Conservation (phyloP, 2,888 invertebrate genomes). For the Parascotia fuliginaria region DNA sequence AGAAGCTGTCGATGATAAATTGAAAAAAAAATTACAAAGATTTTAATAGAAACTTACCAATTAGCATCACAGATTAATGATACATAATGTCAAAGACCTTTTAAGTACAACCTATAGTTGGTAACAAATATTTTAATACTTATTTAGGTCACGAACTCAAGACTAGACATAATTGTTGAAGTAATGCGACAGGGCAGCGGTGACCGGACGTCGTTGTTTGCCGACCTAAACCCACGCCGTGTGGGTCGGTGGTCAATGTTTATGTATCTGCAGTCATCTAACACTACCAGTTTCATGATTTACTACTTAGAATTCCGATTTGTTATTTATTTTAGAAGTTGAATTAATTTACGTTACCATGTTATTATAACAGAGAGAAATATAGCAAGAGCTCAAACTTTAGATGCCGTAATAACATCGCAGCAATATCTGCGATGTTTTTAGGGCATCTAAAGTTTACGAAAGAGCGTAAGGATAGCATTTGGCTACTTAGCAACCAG, state of each 20-base stretch:
- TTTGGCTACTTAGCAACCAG: too few species aligned
- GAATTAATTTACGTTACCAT: not conserved
- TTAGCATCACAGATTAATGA: too few species aligned
- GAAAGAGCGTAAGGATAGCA: too few species aligned
- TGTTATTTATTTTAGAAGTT: not conserved
- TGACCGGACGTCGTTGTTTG: slow-evolving; percentile 80
- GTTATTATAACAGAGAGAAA: not conserved
- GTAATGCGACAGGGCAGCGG: slow-evolving; percentile 57
- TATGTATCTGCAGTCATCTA: slow-evolving; percentile 27
- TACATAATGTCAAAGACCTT: too few species aligned
- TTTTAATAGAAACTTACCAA: too few species aligned
- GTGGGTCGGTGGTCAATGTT: slow-evolving; percentile 57
- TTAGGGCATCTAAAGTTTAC: too few species aligned
- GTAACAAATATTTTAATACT: slow-evolving; percentile 31
- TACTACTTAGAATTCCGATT: not conserved
- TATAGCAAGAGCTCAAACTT: too few species aligned
- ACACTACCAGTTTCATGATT: slow-evolving; percentile 29
- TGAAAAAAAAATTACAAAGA: too few species aligned
- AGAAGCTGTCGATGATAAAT: too few species aligned
- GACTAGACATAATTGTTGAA: slow-evolving; percentile 52
- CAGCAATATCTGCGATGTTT: too few species aligned
- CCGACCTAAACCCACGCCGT: slow-evolving; percentile 70
- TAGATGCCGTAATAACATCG: too few species aligned
- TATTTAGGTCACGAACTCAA: slow-evolving; percentile 57
- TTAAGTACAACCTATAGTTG: too few species aligned